phyloP scores from a whole-genome alignment of 2,888 invertebrate genomes.

The Ormyrus pomaceus region DNA sequence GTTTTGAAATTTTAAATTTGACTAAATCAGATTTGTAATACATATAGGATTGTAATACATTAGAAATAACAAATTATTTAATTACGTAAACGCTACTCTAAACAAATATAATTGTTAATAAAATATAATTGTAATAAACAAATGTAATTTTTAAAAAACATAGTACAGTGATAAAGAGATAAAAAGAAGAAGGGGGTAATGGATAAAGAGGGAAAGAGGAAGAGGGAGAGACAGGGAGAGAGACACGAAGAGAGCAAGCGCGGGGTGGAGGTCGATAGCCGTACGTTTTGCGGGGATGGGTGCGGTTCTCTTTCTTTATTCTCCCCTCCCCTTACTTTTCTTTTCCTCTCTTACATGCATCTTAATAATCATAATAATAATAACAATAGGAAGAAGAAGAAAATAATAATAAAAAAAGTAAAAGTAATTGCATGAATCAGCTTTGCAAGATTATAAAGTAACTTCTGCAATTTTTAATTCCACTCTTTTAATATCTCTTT shows the following conservation, averaged over 20 bases:
- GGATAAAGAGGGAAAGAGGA: background rate
- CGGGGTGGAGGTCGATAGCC: constrained; percentile 6
- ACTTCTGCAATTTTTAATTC: background rate
- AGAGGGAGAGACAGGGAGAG: background rate
- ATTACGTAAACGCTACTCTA: too few relatives aligned
- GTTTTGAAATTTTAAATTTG: too few relatives aligned
- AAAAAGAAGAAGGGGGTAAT: too few relatives aligned
- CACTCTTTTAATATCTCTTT: background rate
- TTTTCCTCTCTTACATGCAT: background rate
- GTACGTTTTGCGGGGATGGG: background rate
- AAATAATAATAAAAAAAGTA: background rate
- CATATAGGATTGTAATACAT: too few relatives aligned
- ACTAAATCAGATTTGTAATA: too few relatives aligned
- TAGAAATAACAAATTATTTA: too few relatives aligned
- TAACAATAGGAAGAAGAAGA: background rate
- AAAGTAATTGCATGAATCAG: background rate
- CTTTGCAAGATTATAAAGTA: background rate
- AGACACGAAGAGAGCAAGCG: background rate
- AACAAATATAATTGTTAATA: too few relatives aligned
- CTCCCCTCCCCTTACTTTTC: background rate
- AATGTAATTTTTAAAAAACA: too few relatives aligned
- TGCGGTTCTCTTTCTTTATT: background rate
- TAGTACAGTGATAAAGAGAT: too few relatives aligned
- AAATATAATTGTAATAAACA: too few relatives aligned
- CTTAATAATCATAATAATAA: background rate